Base-by-base conservation (phyloP, 2,113 vertebrate genomes). In the Chaenogobius annularis region DNA sequence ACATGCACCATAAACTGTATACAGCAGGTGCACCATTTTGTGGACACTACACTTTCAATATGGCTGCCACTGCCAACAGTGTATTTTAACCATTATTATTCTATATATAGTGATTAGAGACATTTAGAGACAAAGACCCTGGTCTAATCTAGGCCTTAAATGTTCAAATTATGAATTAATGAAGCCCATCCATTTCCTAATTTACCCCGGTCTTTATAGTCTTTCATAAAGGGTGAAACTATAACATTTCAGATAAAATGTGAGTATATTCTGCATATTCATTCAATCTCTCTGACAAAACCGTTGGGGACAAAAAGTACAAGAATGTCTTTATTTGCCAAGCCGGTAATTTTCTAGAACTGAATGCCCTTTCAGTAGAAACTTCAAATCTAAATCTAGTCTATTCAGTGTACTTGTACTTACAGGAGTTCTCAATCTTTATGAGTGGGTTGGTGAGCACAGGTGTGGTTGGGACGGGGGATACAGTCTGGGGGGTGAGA, bases 401-500 rank as follows among this genome's bases (percentile, higher is more conserved):
- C 59, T 63, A 40, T 10, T 37, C 59, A 3, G 47, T 48, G 14
- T 48, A 46, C 56, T 26, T 37, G 84, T 96, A 96, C 96, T 97
- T 95, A 96, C 95, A 90, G 85, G 90, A 93, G 87, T 94, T 93
- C 91, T 95, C 91, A 84, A 90, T 92, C 86, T 93, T 91, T 87
- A 74, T 93, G 84, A 87, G 92, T 64, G 93, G 94, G 91, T 93
- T 94, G 87, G 92, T 94, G 92, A 91, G 58, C 69, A 90, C 85
- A 90, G 92, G 92, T 58, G 73, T 81, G 88, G 88, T 78, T 0
- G 93, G 89, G 80, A 93, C 92, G 88, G 93, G 88, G 84, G 94
- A 93, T 85, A 90, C 80, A 83, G 92, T 91, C 92, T 88, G 93
- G 71, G 93, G 87, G 83, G 94, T 92, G 88, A 88, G 94, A 81